Percentiles rank a stretch among this genome's conserved stretches.
phyloP scores from a whole-genome alignment of 2,888 invertebrate genomes.

The Cosmorhoe ocellata region DNA sequence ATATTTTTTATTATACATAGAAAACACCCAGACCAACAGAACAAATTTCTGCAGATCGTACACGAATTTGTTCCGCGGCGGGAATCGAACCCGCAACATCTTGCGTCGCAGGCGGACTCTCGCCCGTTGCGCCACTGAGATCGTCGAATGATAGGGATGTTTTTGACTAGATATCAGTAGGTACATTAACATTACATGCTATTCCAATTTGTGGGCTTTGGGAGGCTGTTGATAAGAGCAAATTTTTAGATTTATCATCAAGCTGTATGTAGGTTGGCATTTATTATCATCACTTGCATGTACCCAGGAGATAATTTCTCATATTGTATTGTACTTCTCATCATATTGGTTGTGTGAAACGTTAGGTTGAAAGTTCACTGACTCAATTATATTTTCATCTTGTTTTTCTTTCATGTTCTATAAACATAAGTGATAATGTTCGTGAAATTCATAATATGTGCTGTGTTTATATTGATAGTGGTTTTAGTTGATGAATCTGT shows the following conservation, averaged over 20 bases:
- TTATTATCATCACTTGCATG: slow-evolving; percentile 21
- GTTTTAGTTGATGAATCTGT: slow-evolving; percentile 32
- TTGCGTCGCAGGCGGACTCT: too few species aligned
- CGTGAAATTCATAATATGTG: slow-evolving; percentile 33
- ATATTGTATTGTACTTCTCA: slow-evolving; percentile 20
- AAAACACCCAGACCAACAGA: too few species aligned
- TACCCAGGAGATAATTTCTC: slow-evolving; percentile 28
- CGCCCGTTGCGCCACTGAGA: too few species aligned
- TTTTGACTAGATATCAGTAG: too few species aligned
- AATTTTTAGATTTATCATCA: slow-evolving; percentile 24
- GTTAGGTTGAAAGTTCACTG: slow-evolving; percentile 16
- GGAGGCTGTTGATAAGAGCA: slow-evolving; percentile 21
- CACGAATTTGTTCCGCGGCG: too few species aligned
- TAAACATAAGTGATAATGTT: slow-evolving; percentile 27
- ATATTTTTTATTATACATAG: too few species aligned
- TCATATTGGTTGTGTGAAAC: slow-evolving; percentile 28
- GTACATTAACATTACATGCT: not conserved
- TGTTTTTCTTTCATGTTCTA: not conserved
- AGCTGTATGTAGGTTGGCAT: slow-evolving; percentile 27
- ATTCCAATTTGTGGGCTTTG: slow-evolving; percentile 11
- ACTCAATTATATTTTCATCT: not conserved
- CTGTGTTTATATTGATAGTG: slow-evolving; percentile 12
- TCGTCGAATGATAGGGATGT: too few species aligned
- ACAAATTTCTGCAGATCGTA: too few species aligned
- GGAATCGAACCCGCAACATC: too few species aligned